A percentile compares a stretch with the other conserved stretches of the same genome.
Conservation (phyloP, 2,888 invertebrate species). For the Pristionchus arcanus region DNA sequence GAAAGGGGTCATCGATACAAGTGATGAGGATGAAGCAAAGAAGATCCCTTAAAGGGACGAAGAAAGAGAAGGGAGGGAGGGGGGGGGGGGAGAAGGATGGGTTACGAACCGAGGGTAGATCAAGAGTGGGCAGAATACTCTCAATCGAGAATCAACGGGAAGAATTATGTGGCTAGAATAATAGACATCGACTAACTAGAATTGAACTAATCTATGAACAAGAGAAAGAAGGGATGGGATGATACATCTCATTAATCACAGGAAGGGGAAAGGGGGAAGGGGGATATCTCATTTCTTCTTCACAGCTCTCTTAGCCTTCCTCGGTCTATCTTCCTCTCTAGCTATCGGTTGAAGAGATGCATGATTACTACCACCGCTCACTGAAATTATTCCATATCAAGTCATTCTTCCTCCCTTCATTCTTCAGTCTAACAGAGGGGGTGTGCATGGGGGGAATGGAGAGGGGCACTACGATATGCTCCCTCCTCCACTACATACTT, state of each 20-base stretch:
- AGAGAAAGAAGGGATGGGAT: neutral
- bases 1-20: neutral
- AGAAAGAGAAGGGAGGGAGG: neutral
- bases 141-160: constrained; percentile 22
- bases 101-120: constrained; percentile 19
- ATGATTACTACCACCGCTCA: neutral
- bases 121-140: constrained; percentile 31
- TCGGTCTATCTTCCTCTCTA: constrained; percentile 51
- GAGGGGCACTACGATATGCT: neutral
- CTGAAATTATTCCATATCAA: neutral
- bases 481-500: neutral
- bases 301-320: constrained; percentile 22
- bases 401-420: neutral
- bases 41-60: neutral
- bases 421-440: neutral
- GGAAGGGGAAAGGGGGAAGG: neutral
- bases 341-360: constrained; percentile 48
- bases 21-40: constrained; percentile 4
- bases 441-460: neutral
- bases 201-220: constrained; percentile 8
- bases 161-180: neutral
- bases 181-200: constrained; percentile 4
- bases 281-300: constrained; percentile 36
- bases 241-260: constrained; percentile 8
- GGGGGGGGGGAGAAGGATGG: neutral